Evolutionary conservation across 2,797 vertebrate genomes (phyloP).

Genomic region (Odontamblyopus rebecca): DNA sequence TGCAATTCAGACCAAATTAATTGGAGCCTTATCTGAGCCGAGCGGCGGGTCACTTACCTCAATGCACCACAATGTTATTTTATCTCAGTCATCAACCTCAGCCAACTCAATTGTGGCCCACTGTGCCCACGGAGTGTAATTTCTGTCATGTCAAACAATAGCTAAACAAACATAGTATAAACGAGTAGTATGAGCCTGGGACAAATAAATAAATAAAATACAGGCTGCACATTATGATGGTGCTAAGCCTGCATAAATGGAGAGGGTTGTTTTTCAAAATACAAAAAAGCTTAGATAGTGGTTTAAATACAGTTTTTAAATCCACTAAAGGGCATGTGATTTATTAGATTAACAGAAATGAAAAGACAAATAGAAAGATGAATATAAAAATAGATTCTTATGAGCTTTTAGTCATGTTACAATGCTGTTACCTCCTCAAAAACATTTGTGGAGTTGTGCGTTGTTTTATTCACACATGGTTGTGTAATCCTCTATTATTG

Average conservation of each 20-base stretch:
- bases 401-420: too few relatives aligned
- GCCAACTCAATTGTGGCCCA: slow-evolving; percentile 72
- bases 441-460: too few relatives aligned
- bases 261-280: neutral
- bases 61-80: slow-evolving; percentile 74
- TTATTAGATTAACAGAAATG: neutral
- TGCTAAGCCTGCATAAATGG: neutral
- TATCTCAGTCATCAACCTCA: slow-evolving; percentile 78
- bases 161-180: neutral
- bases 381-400: neutral
- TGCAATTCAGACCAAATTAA: slow-evolving; percentile 80
- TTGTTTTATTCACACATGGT: too few relatives aligned
- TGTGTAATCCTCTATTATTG: too few relatives aligned
- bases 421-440: too few relatives aligned
- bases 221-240: slow-evolving; percentile 8
- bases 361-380: neutral
- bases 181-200: neutral
- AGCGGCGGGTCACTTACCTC: slow-evolving; percentile 83
- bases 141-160: slow-evolving; percentile 52
- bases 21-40: slow-evolving; percentile 80
- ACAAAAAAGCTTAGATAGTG: neutral
- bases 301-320: neutral
- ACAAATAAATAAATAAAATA: slow-evolving; percentile 27
- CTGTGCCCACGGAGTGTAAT: slow-evolving; percentile 68
- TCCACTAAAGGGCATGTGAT: neutral